Percentiles rank a stretch among this genome's conserved stretches.
Evolutionary conservation across 2,113 vertebrate species (phyloP).

Genomic region (Aegithalos caudatus): DNA sequence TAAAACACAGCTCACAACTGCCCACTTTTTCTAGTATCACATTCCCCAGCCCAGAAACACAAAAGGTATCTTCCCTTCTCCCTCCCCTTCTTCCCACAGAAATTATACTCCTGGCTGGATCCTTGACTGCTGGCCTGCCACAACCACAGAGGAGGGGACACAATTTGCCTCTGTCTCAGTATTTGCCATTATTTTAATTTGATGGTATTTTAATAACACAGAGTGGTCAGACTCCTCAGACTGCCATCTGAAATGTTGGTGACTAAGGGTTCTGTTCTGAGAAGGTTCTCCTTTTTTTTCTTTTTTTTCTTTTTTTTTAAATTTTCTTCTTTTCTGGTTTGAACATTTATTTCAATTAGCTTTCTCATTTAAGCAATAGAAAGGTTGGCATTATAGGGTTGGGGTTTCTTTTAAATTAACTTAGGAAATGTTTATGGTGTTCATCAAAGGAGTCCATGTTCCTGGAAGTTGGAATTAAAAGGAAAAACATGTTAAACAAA

Average conservation of each 20-base stretch:
- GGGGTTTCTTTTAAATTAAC: not conserved
- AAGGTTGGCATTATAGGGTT: not conserved
- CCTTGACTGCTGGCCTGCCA: not conserved
- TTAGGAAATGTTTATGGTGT: constrained; percentile 9
- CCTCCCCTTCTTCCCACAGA: not conserved
- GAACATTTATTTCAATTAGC: not conserved
- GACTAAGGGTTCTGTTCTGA: not conserved
- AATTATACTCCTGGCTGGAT: not conserved
- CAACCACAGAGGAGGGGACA: not conserved
- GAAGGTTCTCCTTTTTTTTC: not conserved
- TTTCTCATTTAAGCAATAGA: not conserved
- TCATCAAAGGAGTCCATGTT: not conserved
- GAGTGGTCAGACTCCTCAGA: not conserved
- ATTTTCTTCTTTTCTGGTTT: not conserved
- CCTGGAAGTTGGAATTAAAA: not conserved
- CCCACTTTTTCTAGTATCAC: not conserved
- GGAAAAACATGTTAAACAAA: constrained; percentile 12
- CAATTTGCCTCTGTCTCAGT: not conserved
- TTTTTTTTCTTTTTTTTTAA: not conserved
- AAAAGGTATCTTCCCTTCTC: constrained; percentile 10
- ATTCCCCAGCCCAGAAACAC: not conserved
- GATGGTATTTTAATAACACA: constrained; percentile 32
- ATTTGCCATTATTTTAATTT: constrained; percentile 20
- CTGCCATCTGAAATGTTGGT: not conserved
- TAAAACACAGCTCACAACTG: not conserved